Evolutionary conservation across 2,113 vertebrate genomes (phyloP), one percentile per base, ranked within the genome.

Genomic region (Ameiurus melas): DNA sequence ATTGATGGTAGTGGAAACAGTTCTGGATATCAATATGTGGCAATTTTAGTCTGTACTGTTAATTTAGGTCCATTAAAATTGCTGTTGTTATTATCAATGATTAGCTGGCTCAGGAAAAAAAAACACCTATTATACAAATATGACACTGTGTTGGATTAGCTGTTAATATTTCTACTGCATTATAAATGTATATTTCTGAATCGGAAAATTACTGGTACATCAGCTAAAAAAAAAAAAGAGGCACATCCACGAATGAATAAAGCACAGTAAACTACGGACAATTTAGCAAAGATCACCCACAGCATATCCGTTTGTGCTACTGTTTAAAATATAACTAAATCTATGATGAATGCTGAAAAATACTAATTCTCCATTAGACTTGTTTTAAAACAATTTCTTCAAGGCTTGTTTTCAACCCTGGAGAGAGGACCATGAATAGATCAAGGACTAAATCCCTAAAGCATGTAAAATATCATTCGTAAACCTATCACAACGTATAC

Each of bases 21-120:
- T 71, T 87, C 58, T 19, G 81, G 79, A 86, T 86, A 88, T 87
- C 90, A 73, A 60, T 68, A 47, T 39, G 33, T 85, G 25, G 84
- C 66, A 84, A 87, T 86, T 87, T 91, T 62, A 84, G 60, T 70
- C 70, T 53, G 25, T 62, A 58, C 47, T 85, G 58, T 90, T 87
- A 85, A 89, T 89, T 89, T 79, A 89, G 47, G 12, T 84, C 89
- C 89, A 91, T 91, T 90, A 90, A 89, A 90, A 78, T 66, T 39
- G 77, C 55, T 70, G 83, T n/a, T 47, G 64, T 66, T 55, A 88
- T 89, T 78, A 85, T 82, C 43, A 10, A 73, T 83, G 86, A 88
- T 90, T 87, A 83, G 30, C 73, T 82, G 36, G 19, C 30, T 36
- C 2, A 60, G 68, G 27, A n/a, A 88, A 83, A 85, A 85, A 64